Evolutionary conservation across 35 echinoderm and acorn worm genomes (phyloP).

Genomic region (Amphiura filiformis): DNA sequence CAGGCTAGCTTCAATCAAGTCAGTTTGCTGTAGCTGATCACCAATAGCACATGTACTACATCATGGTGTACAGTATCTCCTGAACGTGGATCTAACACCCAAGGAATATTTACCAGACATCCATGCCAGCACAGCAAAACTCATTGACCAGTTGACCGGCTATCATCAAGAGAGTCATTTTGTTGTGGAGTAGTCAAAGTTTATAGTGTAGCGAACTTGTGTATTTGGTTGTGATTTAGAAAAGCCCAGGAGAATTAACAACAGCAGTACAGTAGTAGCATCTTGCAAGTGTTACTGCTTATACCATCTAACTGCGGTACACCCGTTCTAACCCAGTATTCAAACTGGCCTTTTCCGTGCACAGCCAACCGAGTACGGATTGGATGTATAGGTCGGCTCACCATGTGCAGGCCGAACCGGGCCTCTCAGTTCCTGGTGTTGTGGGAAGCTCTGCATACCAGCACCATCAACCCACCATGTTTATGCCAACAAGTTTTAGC

Average conservation of each 20-base stretch:
- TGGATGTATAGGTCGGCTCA: conserved; percentile 49
- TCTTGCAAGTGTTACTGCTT: no score
- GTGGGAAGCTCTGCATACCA: conserved; percentile 27
- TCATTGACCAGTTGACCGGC: no score
- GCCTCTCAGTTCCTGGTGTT: conserved; percentile 22
- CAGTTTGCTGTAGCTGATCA: neutral
- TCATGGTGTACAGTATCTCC: neutral
- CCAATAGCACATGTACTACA: neutral
- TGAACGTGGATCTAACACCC: neutral
- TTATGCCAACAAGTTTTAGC: conserved; percentile 23
- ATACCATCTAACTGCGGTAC: no score
- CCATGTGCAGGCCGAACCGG: conserved; percentile 26
- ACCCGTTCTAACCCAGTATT: neutral
- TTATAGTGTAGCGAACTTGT: no score
- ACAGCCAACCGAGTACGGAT: neutral
- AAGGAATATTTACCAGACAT: neutral
- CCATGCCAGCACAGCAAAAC: neutral
- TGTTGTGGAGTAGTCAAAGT: no score
- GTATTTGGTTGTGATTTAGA: no score
- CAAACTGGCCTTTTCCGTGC: conserved; percentile 3
- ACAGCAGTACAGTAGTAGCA: no score
- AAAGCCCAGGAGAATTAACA: no score
- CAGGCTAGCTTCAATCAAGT: neutral
- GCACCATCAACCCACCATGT: conserved; percentile 42
- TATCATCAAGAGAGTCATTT: no score